Percentiles rank a stretch among this genome's conserved stretches.
Conservation (phyloP, 2,113 vertebrate genomes). For the Rhinolophus ferrumequinum region DNA sequence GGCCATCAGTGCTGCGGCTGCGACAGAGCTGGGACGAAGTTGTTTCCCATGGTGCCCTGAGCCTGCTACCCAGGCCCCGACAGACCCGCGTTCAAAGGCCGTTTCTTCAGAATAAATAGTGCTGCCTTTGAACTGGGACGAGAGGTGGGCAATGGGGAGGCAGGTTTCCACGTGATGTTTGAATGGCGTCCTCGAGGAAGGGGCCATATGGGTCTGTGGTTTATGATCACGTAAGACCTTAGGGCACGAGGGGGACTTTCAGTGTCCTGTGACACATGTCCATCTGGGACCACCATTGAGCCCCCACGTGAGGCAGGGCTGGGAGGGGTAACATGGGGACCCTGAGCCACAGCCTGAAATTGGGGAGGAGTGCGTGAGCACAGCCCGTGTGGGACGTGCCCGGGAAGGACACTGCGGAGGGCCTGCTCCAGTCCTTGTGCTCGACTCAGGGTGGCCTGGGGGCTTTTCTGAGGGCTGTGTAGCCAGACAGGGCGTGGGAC, state of each 20-base stretch:
- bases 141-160: not conserved
- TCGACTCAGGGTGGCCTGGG: constrained; percentile 67
- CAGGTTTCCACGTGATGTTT: not conserved
- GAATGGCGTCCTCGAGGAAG: accelerated
- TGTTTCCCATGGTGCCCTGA: not conserved
- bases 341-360: accelerated
- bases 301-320: accelerated
- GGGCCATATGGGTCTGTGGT: not conserved
- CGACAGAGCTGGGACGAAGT: accelerated
- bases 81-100: not conserved
- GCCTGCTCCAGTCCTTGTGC: constrained; percentile 69
- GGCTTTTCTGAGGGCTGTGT: constrained; percentile 57
- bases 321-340: too few relatives aligned
- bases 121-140: not conserved
- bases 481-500: accelerated
- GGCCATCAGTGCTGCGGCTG: not conserved
- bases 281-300: not conserved
- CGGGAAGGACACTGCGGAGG: constrained; percentile 39
- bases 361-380: too few relatives aligned
- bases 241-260: not conserved
- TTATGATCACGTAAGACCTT: not conserved
- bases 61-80: not conserved
- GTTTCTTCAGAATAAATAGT: not conserved
- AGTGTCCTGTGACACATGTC: not conserved
- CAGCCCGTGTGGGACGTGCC: not conserved